Percentiles rank a stretch among this genome's conserved stretches.
These are phyloP conservation scores for Urocyon cinereoargenteus DNA, from an alignment of 2,797 vertebrate genomes.

Conservation along the genomic window DNA sequence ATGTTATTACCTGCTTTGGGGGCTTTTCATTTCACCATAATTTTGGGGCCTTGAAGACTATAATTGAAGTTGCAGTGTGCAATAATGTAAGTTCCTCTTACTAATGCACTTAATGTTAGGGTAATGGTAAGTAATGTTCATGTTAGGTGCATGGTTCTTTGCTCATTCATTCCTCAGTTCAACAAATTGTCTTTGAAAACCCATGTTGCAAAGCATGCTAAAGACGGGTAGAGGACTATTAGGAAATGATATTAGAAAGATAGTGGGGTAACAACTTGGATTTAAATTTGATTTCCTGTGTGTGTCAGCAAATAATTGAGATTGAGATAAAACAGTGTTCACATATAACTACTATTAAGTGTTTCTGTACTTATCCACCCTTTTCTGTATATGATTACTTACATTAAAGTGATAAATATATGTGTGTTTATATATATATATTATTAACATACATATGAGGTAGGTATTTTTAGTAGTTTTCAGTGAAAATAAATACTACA, in stretches of 20 bases:
- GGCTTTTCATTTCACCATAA: background rate
- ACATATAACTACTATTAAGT: slow-evolving; percentile 7
- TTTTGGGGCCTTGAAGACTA: background rate
- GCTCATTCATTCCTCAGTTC: background rate
- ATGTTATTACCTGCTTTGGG: background rate
- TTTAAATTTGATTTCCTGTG: slow-evolving; percentile 47
- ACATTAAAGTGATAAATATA: background rate
- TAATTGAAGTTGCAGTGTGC: background rate
- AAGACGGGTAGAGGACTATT: background rate
- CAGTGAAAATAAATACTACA: slow-evolving; percentile 12
- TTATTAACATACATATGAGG: background rate
- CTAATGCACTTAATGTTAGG: background rate
- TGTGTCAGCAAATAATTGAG: background rate
- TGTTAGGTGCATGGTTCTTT: background rate
- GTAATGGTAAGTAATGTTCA: background rate
- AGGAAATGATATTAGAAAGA: background rate
- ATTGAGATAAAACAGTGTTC: background rate
- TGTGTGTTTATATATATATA: background rate
- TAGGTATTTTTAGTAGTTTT: background rate
- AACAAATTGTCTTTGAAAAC: slow-evolving; percentile 27
- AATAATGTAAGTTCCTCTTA: background rate
- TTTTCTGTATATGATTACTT: slow-evolving; percentile 13
- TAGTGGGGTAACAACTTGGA: background rate
- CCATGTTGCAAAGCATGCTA: background rate
- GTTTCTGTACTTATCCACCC: background rate